Percentiles rank a stretch among this genome's conserved stretches.
These are phyloP conservation scores for Shargacucullia verbasci DNA, from an alignment of 2,888 invertebrate species.

Conservation along the genomic window DNA sequence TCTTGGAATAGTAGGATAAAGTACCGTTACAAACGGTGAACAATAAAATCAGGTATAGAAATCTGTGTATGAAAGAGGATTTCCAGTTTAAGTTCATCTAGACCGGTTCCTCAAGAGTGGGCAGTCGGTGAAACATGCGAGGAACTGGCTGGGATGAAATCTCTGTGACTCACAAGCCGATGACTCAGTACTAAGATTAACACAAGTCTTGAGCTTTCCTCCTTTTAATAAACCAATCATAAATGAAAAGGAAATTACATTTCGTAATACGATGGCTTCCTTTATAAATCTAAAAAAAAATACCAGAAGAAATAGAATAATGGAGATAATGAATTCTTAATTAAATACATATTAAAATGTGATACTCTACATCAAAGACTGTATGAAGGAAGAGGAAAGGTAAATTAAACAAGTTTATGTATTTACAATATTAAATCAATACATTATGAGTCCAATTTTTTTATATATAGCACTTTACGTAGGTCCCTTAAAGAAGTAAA, in stretches of 20 bases:
- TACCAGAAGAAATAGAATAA: slow-evolving; percentile 46
- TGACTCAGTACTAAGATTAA: slow-evolving; percentile 77
- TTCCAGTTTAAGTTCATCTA: slow-evolving; percentile 60
- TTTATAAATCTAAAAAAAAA: slow-evolving; percentile 45
- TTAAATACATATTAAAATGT: slow-evolving; percentile 57
- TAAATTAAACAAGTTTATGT: slow-evolving; percentile 49
- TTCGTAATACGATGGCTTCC: slow-evolving; percentile 47
- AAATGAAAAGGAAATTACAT: slow-evolving; percentile 50
- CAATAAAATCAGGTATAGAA: slow-evolving; percentile 46
- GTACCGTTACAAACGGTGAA: slow-evolving; percentile 26
- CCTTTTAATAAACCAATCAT: slow-evolving; percentile 43
- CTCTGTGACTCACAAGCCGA: slow-evolving; percentile 75
- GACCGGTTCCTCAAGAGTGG: slow-evolving; percentile 63
- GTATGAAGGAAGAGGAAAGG: slow-evolving; percentile 35
- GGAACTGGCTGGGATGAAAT: slow-evolving; percentile 69
- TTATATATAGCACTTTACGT: slow-evolving; percentile 58
- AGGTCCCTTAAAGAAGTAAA: slow-evolving; percentile 65
- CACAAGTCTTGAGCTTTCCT: slow-evolving; percentile 64
- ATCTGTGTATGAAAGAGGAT: slow-evolving; percentile 42
- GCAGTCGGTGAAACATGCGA: slow-evolving; percentile 53
- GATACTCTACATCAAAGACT: slow-evolving; percentile 50
- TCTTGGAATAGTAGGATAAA: slow-evolving; percentile 25
- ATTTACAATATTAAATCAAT: slow-evolving; percentile 56
- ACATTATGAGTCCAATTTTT: slow-evolving; percentile 56
- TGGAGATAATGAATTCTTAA: slow-evolving; percentile 51